These are phyloP conservation scores for Dasysyrphus albostriatus DNA, from an alignment of 2,888 invertebrate genomes.

Conservation along the genomic window DNA sequence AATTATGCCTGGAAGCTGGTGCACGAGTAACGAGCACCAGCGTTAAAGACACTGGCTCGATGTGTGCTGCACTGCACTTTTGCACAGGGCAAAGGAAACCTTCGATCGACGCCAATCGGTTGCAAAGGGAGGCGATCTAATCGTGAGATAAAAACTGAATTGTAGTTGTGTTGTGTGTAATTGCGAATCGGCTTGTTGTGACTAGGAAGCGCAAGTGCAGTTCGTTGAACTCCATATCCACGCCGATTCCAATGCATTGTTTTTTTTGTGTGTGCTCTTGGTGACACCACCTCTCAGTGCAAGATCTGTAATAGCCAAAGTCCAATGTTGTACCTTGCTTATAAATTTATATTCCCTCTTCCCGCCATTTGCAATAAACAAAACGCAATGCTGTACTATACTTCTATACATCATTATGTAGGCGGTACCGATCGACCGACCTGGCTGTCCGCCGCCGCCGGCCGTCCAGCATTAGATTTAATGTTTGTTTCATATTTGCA, in stretches of 20 bases:
- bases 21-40: constrained; percentile 20
- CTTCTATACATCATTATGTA: not conserved
- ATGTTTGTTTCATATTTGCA: constrained; percentile 37
- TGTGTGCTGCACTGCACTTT: not conserved
- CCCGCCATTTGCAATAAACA: not conserved
- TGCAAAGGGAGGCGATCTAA: constrained; percentile 65
- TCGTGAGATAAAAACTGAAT: constrained; percentile 69
- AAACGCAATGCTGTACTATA: not conserved
- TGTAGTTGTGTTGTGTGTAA: constrained; percentile 67
- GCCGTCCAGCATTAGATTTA: not conserved
- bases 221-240: constrained; percentile 52
- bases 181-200: constrained; percentile 62
- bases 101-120: constrained; percentile 17
- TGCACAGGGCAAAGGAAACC: constrained; percentile 28
- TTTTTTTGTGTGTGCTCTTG: constrained; percentile 15
- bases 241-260: not conserved
- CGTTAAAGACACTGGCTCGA: constrained; percentile 48
- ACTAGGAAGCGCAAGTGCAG: constrained; percentile 59
- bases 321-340: constrained; percentile 27
- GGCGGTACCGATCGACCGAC: constrained; percentile 1
- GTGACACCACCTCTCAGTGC: constrained; percentile 42
- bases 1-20: constrained; percentile 50
- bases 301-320: constrained; percentile 55
- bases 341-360: constrained; percentile 15
- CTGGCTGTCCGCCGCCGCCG: not conserved